phyloP scores from a whole-genome alignment of 37 sponge, comb jelly and placozoan species.

The Haliclona indistincta region DNA sequence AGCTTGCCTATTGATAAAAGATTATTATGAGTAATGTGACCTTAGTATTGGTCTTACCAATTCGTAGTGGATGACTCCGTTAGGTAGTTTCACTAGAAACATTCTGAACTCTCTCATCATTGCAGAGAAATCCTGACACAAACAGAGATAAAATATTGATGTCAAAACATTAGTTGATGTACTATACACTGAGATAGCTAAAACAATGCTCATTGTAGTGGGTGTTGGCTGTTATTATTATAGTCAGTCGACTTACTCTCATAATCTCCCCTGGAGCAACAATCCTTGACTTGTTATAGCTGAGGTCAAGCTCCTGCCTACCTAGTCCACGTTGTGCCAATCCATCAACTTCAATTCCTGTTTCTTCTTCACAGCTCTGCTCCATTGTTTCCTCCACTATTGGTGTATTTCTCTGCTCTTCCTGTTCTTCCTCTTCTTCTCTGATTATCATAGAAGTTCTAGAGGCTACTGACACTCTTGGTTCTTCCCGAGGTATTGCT shows the following conservation, averaged over 20 bases:
- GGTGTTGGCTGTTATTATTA: neutral
- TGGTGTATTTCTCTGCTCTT: too few species aligned
- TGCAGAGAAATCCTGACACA: conserved; percentile 28
- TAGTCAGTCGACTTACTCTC: neutral
- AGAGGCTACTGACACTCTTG: too few species aligned
- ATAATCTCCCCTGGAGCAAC: conserved; percentile 2
- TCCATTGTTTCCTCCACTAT: too few species aligned
- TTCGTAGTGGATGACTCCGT: conserved; percentile 20
- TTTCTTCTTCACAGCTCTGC: too few species aligned
- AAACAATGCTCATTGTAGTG: too few species aligned
- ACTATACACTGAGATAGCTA: neutral
- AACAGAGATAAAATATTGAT: neutral
- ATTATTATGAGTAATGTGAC: neutral
- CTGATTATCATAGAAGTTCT: neutral
- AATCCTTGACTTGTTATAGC: neutral
- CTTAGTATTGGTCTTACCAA: conserved; percentile 13
- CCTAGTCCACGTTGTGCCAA: neutral
- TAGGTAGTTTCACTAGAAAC: conserved; percentile 27
- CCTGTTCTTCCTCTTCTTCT: neutral
- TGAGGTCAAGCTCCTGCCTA: neutral
- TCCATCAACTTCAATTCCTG: neutral
- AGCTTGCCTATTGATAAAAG: conserved; percentile 16
- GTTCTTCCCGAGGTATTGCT: too few species aligned
- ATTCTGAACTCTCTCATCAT: conserved; percentile 40
- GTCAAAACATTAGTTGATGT: neutral